These are phyloP conservation scores for Sinotaia quadrata DNA, from an alignment of 2,888 invertebrate species.

Conservation along the genomic window DNA sequence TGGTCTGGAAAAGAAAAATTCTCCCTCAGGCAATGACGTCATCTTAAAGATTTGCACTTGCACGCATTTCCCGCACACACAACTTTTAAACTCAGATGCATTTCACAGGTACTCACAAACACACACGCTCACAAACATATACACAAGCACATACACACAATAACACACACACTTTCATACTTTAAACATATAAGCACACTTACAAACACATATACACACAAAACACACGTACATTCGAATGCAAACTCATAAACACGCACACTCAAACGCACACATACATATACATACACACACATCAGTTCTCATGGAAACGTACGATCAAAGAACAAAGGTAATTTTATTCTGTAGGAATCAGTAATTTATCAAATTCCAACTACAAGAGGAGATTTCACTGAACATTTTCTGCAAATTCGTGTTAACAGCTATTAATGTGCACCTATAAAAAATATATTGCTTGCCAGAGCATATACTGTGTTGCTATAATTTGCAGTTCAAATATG, in stretches of 20 bases:
- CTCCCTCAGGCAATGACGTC: no score
- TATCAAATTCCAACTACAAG: no score
- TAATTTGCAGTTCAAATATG: no score
- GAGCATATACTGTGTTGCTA: no score
- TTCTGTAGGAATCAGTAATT: no score
- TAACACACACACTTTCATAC: neutral
- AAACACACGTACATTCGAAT: neutral
- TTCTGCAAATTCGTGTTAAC: no score
- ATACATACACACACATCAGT: neutral
- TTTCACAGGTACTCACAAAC: constrained; percentile 1
- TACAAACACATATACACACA: neutral
- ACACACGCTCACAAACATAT: neutral
- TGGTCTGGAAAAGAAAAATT: no score
- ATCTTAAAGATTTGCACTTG: neutral
- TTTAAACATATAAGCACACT: neutral
- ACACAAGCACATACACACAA: neutral
- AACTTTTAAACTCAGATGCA: neutral
- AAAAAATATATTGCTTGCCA: no score
- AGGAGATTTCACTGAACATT: no score
- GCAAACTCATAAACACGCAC: neutral
- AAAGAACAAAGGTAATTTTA: no score
- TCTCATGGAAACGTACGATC: no score
- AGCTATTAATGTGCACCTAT: no score
- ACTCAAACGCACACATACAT: neutral
- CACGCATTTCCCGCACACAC: neutral